phyloP scores from a whole-genome alignment of 1,140 invertebrate species.

The Augochlora pura region DNA sequence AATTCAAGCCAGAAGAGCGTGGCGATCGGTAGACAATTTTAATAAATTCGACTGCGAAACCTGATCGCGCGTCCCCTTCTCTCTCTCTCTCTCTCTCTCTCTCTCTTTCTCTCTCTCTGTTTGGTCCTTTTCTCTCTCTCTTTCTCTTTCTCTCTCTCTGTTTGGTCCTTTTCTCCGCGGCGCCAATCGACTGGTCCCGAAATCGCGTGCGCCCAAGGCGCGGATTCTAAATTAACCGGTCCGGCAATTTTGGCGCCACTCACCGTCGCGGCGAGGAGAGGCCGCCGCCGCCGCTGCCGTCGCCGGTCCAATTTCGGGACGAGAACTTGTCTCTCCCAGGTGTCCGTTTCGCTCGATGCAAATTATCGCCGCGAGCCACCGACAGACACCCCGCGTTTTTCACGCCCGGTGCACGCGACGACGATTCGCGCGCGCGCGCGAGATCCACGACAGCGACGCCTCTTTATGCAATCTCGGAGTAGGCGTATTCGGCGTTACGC shows the following conservation, averaged over 20 bases:
- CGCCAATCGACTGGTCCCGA: neutral
- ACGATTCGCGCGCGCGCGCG: neutral
- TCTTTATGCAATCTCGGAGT: neutral
- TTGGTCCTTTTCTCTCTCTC: no score
- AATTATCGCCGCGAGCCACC: slow-evolving; percentile 13
- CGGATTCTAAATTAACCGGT: slow-evolving; percentile 52
- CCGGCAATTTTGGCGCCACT: slow-evolving; percentile 55
- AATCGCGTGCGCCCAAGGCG: slow-evolving; percentile 5
- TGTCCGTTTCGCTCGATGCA: no score
- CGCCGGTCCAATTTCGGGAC: slow-evolving; percentile 43
- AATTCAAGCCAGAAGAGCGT: no score
- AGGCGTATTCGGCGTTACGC: neutral
- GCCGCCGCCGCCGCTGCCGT: no score
- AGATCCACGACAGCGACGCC: no score
- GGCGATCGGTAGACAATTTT: neutral
- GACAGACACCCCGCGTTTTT: slow-evolving; percentile 35
- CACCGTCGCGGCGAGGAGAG: neutral
- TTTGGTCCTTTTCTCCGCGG: neutral
- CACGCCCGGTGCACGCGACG: slow-evolving; percentile 14
- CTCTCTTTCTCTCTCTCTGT: no score
- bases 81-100: neutral
- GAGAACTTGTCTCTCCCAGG: neutral
- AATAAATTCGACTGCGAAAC: neutral
- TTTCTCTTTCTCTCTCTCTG: no score
- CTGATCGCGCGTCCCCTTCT: neutral